phyloP scores from a whole-genome alignment of 2,113 vertebrate genomes.

The Podarcis cretensis region DNA sequence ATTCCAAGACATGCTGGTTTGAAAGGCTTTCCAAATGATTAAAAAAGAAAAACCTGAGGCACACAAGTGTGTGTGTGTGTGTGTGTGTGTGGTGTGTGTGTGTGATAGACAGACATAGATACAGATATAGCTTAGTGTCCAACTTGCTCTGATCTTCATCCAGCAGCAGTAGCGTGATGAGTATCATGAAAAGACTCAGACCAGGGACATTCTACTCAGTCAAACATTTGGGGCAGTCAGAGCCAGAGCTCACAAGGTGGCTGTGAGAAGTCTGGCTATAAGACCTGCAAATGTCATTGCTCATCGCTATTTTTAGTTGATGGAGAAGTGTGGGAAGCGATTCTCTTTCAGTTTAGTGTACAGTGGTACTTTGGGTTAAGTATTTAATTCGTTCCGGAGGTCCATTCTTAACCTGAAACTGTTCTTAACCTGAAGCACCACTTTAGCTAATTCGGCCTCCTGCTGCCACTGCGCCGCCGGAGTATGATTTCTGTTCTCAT shows the following conservation, averaged over 20 bases:
- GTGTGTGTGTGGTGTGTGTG: background rate
- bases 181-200: too few species aligned
- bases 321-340: background rate
- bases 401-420: too few species aligned
- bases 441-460: too few species aligned
- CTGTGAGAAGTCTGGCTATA: background rate
- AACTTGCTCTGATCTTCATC: background rate
- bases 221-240: background rate
- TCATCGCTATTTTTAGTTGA: background rate
- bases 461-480: too few species aligned
- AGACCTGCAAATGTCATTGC: background rate
- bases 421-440: too few species aligned
- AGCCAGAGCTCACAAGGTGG: background rate
- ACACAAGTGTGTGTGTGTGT: too few species aligned
- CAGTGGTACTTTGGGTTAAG: too few species aligned
- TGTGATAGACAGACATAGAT: background rate
- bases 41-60: background rate
- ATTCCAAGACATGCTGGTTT: slow-evolving; percentile 17
- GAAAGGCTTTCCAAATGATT: accelerated
- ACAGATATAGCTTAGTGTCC: background rate
- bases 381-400: too few species aligned
- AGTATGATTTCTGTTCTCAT: too few species aligned
- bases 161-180: background rate
- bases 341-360: background rate
- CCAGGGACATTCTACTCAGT: background rate